phyloP scores from a whole-genome alignment of 1,140 invertebrate species.

The Heliconius himera region DNA sequence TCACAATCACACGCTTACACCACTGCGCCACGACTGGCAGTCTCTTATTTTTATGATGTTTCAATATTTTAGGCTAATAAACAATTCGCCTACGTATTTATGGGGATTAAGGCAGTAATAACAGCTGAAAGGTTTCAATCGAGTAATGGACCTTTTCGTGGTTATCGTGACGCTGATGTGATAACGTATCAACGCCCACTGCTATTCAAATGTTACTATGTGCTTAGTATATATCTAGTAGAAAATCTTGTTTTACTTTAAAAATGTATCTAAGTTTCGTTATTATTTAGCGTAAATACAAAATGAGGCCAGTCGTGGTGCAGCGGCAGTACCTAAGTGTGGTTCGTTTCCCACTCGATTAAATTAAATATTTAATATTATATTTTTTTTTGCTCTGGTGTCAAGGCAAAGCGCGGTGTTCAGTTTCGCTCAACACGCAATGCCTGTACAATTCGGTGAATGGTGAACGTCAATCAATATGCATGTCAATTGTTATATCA shows the following conservation, averaged over 20 bases:
- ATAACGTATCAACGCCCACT: slow-evolving; percentile 45
- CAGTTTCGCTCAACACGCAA: too few relatives aligned
- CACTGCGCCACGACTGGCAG: too few relatives aligned
- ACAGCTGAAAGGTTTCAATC: slow-evolving; percentile 63
- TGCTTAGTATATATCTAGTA: background rate
- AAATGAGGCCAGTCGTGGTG: background rate
- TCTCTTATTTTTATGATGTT: background rate
- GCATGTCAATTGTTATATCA: too few relatives aligned
- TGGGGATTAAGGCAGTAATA: slow-evolving; percentile 52
- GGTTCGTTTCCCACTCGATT: too few relatives aligned
- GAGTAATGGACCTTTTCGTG: slow-evolving; percentile 56
- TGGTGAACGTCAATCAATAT: too few relatives aligned
- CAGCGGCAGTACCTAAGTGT: too few relatives aligned
- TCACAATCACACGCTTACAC: background rate
- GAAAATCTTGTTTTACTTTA: background rate
- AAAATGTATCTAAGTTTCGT: background rate
- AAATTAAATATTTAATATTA: too few relatives aligned
- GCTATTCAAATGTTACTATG: slow-evolving; percentile 20
- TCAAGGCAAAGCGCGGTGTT: too few relatives aligned
- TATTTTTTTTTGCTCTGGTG: too few relatives aligned
- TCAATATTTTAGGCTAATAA: background rate
- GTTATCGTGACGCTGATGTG: slow-evolving; percentile 20
- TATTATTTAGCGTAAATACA: background rate
- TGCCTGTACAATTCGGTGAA: too few relatives aligned
- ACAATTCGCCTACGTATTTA: slow-evolving; percentile 48